Evolutionary conservation across 2,888 invertebrate species (phyloP).

Genomic region (Scaptomyza flava): DNA sequence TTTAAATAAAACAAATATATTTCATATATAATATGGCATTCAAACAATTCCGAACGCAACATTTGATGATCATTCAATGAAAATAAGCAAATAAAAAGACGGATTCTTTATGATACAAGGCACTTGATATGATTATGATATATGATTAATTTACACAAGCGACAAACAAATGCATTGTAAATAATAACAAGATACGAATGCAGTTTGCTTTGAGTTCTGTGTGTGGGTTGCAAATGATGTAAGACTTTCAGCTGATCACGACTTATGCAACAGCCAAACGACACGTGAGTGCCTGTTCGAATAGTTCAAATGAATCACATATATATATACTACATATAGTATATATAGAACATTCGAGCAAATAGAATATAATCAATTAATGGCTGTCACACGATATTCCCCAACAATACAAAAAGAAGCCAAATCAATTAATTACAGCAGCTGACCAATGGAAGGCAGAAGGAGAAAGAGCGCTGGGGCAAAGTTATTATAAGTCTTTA

Average conservation of each 20-base stretch:
- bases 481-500: neutral
- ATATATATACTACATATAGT: too few species aligned
- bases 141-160: constrained; percentile 28
- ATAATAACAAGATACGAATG: constrained; percentile 33
- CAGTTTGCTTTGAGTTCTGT: constrained; percentile 50
- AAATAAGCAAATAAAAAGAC: constrained; percentile 16
- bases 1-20: constrained; percentile 26
- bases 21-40: constrained; percentile 49
- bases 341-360: constrained; percentile 2
- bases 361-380: constrained; percentile 60
- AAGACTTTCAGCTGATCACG: constrained; percentile 36
- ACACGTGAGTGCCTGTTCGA: constrained; percentile 10
- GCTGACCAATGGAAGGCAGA: neutral
- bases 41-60: constrained; percentile 46
- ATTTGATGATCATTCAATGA: constrained; percentile 19
- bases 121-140: constrained; percentile 22
- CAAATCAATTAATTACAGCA: constrained; percentile 43
- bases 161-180: constrained; percentile 24
- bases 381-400: constrained; percentile 42
- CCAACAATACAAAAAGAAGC: constrained; percentile 1
- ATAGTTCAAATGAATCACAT: constrained; percentile 48
- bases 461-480: neutral
- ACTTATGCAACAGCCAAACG: constrained; percentile 30
- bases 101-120: constrained; percentile 5
- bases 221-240: constrained; percentile 68